Evolutionary conservation across 2,888 invertebrate species (phyloP), one percentile per base, ranked within the genome.

Genomic region (Eubasilissa splendida): DNA sequence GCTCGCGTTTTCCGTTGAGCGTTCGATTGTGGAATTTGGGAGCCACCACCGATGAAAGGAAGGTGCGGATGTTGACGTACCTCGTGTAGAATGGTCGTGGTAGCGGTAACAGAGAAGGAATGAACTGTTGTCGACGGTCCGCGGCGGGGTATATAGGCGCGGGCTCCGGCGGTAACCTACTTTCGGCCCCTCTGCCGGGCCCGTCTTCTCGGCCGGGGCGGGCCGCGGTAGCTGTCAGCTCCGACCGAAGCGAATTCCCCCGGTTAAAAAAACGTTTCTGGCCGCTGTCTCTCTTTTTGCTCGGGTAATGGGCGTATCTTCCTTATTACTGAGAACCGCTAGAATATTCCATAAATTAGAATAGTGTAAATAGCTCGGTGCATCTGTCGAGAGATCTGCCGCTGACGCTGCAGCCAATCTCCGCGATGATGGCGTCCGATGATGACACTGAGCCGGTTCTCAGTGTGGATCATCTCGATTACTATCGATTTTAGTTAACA

Each of bases 51-150:
- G 56, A 14, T 12, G 50, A 12, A 56, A 31, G 33, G 73, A 31
- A 54, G 33, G 73, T 53, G 56, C 33, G 42, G 42, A 42, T n/a
- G 53, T 33, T 63, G 78, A 83, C 83, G 76, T 83, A 83, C 83
- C 83, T 83, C 80, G 75, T 65, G 79, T 76, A 54, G 66, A 73
- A 74, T 79, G 78, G 58, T 79, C 63, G 80, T 65, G 73, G 76
- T 59, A 60, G 68, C 80, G 80, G 68, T 76, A 76, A 76, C 80
- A 70, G 65, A 63, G 58, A 60, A 68, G 33, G 76, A 80, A 59
- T 80, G 79, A 76, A 80, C 80, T 80, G 80, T 52, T 53, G 76
- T 53, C 33, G 70, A 14, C 76, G 54, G 70, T 14, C 68, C 66
- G 66, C 65, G 33, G 70, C 59, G 80, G 70, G 33, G 80, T 80